phyloP scores from a whole-genome alignment of 2,797 vertebrate species.

The Podarcis siculus region DNA sequence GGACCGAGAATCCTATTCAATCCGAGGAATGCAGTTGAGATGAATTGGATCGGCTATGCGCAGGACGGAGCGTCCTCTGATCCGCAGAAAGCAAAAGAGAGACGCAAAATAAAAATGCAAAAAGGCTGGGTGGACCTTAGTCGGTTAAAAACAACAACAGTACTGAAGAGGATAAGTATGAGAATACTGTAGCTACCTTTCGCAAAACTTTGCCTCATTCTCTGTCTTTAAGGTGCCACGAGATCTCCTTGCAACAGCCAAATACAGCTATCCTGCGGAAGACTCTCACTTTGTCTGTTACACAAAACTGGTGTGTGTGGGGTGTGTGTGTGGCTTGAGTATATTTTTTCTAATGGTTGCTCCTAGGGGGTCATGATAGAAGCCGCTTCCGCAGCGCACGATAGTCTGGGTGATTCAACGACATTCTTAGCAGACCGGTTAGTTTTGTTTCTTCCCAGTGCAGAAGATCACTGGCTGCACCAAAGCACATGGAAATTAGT shows the following conservation, averaged over 20 bases:
- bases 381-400: not conserved
- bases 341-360: not conserved
- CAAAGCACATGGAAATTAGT: not conserved
- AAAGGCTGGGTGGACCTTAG: not conserved
- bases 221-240: not conserved
- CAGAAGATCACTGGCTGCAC: not conserved
- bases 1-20: too few species aligned
- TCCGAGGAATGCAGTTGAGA: not conserved
- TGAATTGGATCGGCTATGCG: not conserved
- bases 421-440: not conserved
- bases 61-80: not conserved
- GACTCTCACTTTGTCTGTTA: not conserved
- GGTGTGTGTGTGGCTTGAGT: not conserved
- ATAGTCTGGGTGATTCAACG: not conserved
- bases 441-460: not conserved
- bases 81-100: not conserved
- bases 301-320: accelerated
- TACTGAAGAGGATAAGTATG: not conserved
- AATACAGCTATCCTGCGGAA: not conserved
- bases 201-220: too few species aligned
- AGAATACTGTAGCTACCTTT: not conserved
- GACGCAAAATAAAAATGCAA: not conserved
- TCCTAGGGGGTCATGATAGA: not conserved
- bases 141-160: not conserved
- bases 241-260: not conserved